These are phyloP conservation scores for Astreopora myriophthalma DNA, from an alignment of 64 coral and sea anemone genomes.

Conservation along the genomic window DNA sequence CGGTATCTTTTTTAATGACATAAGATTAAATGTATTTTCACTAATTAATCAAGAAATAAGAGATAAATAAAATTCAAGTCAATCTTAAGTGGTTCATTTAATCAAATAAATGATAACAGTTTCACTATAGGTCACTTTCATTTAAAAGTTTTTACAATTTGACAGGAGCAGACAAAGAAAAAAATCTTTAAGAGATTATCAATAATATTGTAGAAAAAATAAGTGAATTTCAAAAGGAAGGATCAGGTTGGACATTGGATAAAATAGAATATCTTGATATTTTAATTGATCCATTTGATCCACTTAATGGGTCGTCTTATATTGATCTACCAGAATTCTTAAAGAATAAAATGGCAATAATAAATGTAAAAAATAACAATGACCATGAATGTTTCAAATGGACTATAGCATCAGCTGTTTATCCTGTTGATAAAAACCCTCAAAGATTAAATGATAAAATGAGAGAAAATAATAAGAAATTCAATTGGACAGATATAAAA, in stretches of 20 bases:
- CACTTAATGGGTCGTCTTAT: neutral
- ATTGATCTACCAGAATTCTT: neutral
- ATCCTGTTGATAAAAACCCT: neutral
- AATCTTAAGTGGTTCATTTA: no score
- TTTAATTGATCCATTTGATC: neutral
- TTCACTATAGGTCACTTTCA: no score
- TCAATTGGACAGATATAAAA: conserved; percentile 20
- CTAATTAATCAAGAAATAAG: no score
- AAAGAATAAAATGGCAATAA: neutral
- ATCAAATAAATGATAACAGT: no score
- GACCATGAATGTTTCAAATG: conserved; percentile 57
- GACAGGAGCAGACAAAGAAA: no score
- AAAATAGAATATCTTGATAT: neutral
- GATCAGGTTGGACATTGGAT: neutral
- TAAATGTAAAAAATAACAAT: conserved; percentile 21
- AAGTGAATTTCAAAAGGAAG: neutral
- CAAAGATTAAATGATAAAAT: neutral
- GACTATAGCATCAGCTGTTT: neutral
- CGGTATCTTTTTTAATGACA: no score
- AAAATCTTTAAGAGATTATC: no score
- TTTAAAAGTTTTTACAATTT: no score
- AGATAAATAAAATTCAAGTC: no score
- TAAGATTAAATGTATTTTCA: no score
- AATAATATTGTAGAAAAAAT: no score
- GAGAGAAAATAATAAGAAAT: neutral